These are phyloP conservation scores for Aplocera efformata DNA, from an alignment of 2,888 invertebrate species.

Conservation along the genomic window DNA sequence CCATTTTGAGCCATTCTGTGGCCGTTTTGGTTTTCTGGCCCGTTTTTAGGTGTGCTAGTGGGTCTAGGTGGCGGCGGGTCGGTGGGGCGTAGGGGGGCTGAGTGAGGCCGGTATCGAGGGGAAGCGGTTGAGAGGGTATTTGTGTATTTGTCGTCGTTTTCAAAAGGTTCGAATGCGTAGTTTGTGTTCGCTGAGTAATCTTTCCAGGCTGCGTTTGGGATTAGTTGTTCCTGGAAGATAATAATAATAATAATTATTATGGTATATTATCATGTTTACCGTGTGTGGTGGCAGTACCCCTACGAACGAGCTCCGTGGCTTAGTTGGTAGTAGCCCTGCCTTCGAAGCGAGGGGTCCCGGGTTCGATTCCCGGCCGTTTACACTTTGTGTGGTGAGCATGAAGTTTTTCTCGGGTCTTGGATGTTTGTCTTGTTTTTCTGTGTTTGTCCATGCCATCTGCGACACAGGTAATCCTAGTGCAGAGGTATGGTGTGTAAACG, in stretches of 20 bases:
- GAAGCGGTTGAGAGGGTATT: conserved; percentile 52
- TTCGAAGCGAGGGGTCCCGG: no score
- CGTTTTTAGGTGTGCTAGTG: conserved; percentile 12
- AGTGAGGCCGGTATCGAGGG: conserved; percentile 25
- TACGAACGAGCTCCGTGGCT: no score
- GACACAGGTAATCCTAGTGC: no score
- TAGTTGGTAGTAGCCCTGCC: no score
- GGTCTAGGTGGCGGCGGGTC: conserved; percentile 43
- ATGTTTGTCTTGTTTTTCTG: no score
- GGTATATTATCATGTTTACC: no score
- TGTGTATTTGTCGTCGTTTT: conserved; percentile 86
- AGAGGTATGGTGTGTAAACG: no score
- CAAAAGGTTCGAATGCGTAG: conserved; percentile 94
- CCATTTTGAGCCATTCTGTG: conserved; percentile 13
- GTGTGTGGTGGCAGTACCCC: no score
- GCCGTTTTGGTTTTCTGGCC: conserved; percentile 11
- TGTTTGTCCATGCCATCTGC: no score
- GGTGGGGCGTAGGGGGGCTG: conserved; percentile 35
- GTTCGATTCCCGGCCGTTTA: no score
- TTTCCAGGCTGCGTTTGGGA: conserved; percentile 93
- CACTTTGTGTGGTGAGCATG: no score
- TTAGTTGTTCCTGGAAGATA: conserved; percentile 85
- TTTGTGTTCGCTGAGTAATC: conserved; percentile 93
- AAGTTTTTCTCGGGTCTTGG: no score
- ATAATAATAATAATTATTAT: background rate